Conservation (phyloP, 2,888 invertebrate species). For the Zygothrica quintamaculata region DNA sequence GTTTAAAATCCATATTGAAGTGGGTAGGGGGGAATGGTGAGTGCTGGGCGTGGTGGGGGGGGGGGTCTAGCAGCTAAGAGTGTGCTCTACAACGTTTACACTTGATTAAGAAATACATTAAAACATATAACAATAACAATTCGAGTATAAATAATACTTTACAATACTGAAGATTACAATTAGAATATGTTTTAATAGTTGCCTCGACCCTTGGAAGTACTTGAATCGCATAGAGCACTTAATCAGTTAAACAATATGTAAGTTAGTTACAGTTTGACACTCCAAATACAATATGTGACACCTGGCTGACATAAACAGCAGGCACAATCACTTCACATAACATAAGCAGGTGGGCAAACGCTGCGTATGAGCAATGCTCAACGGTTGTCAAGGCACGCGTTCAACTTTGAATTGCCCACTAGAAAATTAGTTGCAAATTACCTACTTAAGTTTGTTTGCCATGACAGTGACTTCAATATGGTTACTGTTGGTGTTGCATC, state of each 20-base stretch:
- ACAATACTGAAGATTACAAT: too few relatives aligned
- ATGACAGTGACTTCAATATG: constrained; percentile 40
- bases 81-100: too few relatives aligned
- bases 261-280: background rate
- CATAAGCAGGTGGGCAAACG: constrained; percentile 20
- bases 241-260: too few relatives aligned
- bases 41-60: constrained; percentile 4
- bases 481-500: constrained; percentile 18
- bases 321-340: constrained; percentile 12
- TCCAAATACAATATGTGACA: constrained; percentile 42
- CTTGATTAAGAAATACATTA: too few relatives aligned
- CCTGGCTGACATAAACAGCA: constrained; percentile 26
- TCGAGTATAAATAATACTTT: too few relatives aligned
- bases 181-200: too few relatives aligned
- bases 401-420: constrained; percentile 63
- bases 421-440: constrained; percentile 79
- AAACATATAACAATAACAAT: too few relatives aligned
- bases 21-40: background rate
- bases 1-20: constrained; percentile 4
- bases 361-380: constrained; percentile 59
- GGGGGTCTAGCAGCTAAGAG: background rate
- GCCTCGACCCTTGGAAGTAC: too few relatives aligned
- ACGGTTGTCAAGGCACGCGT: constrained; percentile 43
- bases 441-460: constrained; percentile 77
- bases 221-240: too few relatives aligned